These are phyloP conservation scores for Ostrea denselamellosa DNA, from an alignment of 1,140 invertebrate genomes.

Conservation along the genomic window DNA sequence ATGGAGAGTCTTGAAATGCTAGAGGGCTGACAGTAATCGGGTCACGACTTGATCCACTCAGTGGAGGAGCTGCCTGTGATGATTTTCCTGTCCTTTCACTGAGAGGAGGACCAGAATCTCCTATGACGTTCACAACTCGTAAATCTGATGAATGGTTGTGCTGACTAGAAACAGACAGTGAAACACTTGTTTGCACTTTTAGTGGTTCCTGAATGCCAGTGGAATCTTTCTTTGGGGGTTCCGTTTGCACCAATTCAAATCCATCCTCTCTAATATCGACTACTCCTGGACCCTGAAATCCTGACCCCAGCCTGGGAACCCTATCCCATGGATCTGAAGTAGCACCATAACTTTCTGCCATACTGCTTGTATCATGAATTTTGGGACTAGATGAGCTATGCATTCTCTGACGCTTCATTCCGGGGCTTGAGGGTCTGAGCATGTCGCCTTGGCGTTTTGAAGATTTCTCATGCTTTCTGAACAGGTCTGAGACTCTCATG, in stretches of 20 bases:
- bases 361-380: conserved; percentile 46
- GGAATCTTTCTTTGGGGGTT: conserved; percentile 44
- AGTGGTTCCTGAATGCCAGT: conserved; percentile 16
- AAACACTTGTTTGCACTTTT: conserved; percentile 42
- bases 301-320: conserved; percentile 47
- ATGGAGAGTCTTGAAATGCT: conserved; percentile 38
- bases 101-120: background rate
- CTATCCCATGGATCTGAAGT: conserved; percentile 49
- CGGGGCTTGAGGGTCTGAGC: conserved; percentile 35
- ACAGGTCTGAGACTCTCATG: conserved; percentile 43
- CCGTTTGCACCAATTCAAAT: conserved; percentile 48
- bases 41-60: conserved; percentile 13
- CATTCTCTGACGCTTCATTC: conserved; percentile 43
- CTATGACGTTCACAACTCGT: conserved; percentile 41
- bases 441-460: conserved; percentile 29
- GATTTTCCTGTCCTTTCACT: background rate
- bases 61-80: background rate
- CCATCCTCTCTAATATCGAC: conserved; percentile 48
- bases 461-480: conserved; percentile 46
- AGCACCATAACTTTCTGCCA: conserved; percentile 44
- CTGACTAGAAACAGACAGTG: conserved; percentile 46
- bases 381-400: conserved; percentile 43
- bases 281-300: conserved; percentile 46
- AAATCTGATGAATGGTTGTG: conserved; percentile 44
- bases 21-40: conserved; percentile 48